Conservation (phyloP, 2,113 vertebrate species). For the Leptobrachium ailaonicum region DNA sequence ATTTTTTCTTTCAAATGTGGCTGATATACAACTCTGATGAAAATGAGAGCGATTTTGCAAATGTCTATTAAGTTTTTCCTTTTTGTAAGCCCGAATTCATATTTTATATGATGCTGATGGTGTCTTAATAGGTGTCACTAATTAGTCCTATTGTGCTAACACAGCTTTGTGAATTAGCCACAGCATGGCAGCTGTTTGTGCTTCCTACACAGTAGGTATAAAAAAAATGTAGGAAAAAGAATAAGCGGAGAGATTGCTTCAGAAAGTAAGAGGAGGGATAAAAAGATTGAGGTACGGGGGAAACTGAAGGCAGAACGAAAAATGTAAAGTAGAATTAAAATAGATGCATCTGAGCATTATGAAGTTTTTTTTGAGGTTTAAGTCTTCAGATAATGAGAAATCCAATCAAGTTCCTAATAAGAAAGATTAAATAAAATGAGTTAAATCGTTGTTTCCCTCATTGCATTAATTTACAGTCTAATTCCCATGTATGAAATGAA, state of each 20-base stretch:
- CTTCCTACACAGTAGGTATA: constrained; percentile 5
- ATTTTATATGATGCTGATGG: constrained; percentile 25
- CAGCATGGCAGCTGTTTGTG: constrained; percentile 20
- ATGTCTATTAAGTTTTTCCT: constrained; percentile 11
- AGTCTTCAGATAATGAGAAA: constrained; percentile 42
- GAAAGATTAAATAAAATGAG: constrained; percentile 49
- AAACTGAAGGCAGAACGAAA: constrained; percentile 4
- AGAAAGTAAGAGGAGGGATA: constrained; percentile 7
- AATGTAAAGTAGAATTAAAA: constrained; percentile 34
- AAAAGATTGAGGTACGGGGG: constrained; percentile 8
- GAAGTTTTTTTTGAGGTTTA: constrained; percentile 6
- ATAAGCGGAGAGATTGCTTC: neutral
- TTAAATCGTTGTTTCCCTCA: constrained; percentile 47
- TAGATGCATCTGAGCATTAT: constrained; percentile 8
- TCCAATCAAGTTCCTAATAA: constrained; percentile 46
- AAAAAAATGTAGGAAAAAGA: constrained; percentile 2
- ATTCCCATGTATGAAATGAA: constrained; percentile 42
- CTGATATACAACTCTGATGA: neutral
- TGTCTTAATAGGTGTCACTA: constrained; percentile 23
- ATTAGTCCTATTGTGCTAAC: constrained; percentile 43
- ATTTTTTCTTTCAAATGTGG: too few species aligned
- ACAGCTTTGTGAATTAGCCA: constrained; percentile 26
- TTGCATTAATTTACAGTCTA: constrained; percentile 46
- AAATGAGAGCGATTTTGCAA: constrained; percentile 39
- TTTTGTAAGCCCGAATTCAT: constrained; percentile 7